phyloP scores from a whole-genome alignment of 35 echinoderm and acorn worm species.

The Patiria miniata region DNA sequence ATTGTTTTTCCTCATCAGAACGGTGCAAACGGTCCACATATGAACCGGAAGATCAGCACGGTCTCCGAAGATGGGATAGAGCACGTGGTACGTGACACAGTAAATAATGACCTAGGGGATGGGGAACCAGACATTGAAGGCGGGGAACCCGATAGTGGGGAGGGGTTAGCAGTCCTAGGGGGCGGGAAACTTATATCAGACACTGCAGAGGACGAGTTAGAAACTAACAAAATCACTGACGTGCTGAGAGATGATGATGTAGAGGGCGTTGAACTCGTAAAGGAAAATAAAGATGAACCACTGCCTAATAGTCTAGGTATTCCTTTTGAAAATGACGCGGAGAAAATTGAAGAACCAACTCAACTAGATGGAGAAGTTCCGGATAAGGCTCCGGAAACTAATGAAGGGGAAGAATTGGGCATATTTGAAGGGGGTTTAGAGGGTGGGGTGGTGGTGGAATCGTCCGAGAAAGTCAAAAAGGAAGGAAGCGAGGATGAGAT shows the following conservation, averaged over 20 bases:
- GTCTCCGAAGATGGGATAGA: not conserved
- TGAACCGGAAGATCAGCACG: not conserved
- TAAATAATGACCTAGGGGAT: not conserved
- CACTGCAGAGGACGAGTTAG: not conserved
- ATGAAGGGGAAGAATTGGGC: not conserved
- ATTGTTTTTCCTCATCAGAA: not conserved
- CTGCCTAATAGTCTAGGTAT: not conserved
- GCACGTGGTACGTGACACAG: slow-evolving; percentile 3
- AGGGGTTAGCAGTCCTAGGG: slow-evolving; percentile 3
- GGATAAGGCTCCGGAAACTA: not conserved
- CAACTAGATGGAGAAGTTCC: not conserved
- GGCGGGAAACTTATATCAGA: not conserved
- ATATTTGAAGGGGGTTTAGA: slow-evolving; percentile 32
- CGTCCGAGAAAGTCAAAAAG: not conserved
- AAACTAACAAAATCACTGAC: not conserved
- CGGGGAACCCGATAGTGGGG: not conserved
- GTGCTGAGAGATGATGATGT: slow-evolving; percentile 18
- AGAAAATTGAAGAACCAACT: not conserved
- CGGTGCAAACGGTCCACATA: not conserved
- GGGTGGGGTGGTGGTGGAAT: slow-evolving; percentile 13
- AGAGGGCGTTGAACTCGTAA: not conserved
- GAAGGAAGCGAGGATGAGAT: not conserved
- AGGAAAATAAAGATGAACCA: not conserved
- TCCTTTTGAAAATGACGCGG: not conserved
- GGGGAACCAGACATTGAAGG: not conserved